Base-by-base conservation (phyloP, 2,113 vertebrate genomes). In the Caranx ignobilis region DNA sequence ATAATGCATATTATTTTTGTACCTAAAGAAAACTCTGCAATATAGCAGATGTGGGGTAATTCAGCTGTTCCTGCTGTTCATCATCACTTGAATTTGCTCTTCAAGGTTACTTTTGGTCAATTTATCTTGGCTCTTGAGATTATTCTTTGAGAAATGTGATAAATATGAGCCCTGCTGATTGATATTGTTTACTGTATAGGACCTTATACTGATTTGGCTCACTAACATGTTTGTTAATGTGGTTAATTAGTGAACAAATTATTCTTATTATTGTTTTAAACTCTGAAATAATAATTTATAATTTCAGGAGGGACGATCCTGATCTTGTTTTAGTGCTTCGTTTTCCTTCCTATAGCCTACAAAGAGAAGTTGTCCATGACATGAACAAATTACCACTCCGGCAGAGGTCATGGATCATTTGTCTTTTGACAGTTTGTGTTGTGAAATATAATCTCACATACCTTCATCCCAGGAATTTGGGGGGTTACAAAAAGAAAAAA, bases 401-500 rank as follows among this genome's bases (percentile, higher is more conserved):
- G 59, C 55, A 75, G 41, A 79, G 82, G 81, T 87, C 79, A 86
- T 55, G 71, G 81, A 79, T 88, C 84, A 87, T 90, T 91, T 92
- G 57, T 32, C 67, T 79, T 86, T 75, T 67, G 56, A 68, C 65
- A 63, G 79, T 89, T 90, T 86, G 65, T 83, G 77, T 86, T 84
- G 71, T 91, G 85, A 92, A 88, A 92, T 84, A 72, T 76, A 82
- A 88, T 74, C 82, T 77, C 39, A 52, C 82, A 79, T 47, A 62
- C 75, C 72, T 76, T 81, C 70, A 85, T 85, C 43, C 52, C 48
- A 79, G 84, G 82, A 89, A 84, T 65, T 21, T 66, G 69, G 39
- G 77, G 35, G 70, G 41, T 39, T 72, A 45, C 35, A 60, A 43
- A 26, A 86, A 68, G 50, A 8, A 68, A 56, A 73, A 15, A 71